These are phyloP conservation scores for Maccullochella peelii DNA, from an alignment of 2,113 vertebrate species.

Conservation along the genomic window DNA sequence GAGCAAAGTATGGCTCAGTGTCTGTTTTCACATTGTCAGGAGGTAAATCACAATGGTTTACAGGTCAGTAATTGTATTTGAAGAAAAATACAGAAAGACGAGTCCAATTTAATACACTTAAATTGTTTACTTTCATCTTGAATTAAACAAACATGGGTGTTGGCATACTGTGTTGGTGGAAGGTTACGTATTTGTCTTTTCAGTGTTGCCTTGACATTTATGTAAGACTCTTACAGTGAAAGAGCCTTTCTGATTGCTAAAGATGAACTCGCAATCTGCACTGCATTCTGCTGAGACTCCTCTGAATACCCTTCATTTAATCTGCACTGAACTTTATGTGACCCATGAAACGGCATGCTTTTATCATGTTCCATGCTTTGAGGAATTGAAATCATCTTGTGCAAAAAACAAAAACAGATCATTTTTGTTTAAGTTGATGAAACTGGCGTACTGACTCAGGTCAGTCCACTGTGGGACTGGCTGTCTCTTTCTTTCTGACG, in stretches of 20 bases:
- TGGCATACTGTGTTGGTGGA: slow-evolving; percentile 9
- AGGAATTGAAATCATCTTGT: not conserved
- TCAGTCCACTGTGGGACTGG: not conserved
- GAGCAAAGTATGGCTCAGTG: slow-evolving; percentile 3
- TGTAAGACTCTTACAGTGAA: not conserved
- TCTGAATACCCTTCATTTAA: slow-evolving; percentile 7
- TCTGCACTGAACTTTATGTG: not conserved
- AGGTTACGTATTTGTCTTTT: not conserved
- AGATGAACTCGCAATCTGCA: not conserved
- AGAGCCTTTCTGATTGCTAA: not conserved
- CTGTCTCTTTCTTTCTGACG: not conserved
- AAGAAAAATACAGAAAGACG: slow-evolving; percentile 24
- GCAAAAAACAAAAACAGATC: not conserved
- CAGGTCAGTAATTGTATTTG: not conserved
- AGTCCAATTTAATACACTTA: slow-evolving; percentile 4
- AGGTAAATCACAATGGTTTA: slow-evolving; percentile 15
- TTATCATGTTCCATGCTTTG: not conserved
- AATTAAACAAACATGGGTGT: slow-evolving; percentile 15
- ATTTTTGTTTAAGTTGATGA: not conserved
- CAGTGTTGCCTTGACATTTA: not conserved
- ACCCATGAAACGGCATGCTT: not conserved
- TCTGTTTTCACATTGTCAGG: slow-evolving; percentile 13
- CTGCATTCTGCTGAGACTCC: not conserved
- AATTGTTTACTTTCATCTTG: slow-evolving; percentile 50
- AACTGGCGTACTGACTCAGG: not conserved